Percentiles rank a stretch among this genome's conserved stretches.
Conservation (phyloP, 1,140 invertebrate species). For the Cataglyphis hispanica region DNA sequence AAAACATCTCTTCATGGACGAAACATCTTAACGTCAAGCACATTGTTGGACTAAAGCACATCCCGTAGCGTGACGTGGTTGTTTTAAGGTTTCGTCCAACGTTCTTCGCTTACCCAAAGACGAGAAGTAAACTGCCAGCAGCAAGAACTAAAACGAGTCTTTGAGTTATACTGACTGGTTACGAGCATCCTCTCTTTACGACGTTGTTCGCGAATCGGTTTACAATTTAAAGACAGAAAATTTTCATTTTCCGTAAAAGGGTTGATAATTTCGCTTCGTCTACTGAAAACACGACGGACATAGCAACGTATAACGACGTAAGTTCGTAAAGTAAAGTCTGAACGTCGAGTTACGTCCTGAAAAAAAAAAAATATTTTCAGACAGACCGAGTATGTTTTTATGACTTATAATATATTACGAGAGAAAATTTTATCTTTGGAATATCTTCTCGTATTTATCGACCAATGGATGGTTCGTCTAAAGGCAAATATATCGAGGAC, state of each 20-base stretch:
- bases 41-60: constrained; percentile 48
- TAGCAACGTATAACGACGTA: constrained; percentile 32
- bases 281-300: constrained; percentile 12
- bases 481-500: neutral
- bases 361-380: neutral
- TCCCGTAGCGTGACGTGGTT: constrained; percentile 38
- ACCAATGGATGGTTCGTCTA: neutral
- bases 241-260: constrained; percentile 31
- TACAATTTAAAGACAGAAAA: constrained; percentile 35
- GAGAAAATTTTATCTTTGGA: neutral
- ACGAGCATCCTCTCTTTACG: constrained; percentile 39
- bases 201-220: constrained; percentile 43
- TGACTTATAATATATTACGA: neutral
- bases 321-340: neutral
- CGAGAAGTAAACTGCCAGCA: constrained; percentile 19
- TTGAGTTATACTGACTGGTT: constrained; percentile 47
- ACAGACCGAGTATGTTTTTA: neutral
- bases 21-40: constrained; percentile 36
- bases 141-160: constrained; percentile 49
- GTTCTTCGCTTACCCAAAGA: constrained; percentile 45
- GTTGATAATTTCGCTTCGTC: constrained; percentile 28
- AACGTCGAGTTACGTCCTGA: neutral
- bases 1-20: neutral
- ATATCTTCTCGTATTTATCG: constrained; percentile 19
- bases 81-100: constrained; percentile 42